Evolutionary conservation across 2,888 invertebrate genomes (phyloP).

Genomic region (Drosophila kuntzei): DNA sequence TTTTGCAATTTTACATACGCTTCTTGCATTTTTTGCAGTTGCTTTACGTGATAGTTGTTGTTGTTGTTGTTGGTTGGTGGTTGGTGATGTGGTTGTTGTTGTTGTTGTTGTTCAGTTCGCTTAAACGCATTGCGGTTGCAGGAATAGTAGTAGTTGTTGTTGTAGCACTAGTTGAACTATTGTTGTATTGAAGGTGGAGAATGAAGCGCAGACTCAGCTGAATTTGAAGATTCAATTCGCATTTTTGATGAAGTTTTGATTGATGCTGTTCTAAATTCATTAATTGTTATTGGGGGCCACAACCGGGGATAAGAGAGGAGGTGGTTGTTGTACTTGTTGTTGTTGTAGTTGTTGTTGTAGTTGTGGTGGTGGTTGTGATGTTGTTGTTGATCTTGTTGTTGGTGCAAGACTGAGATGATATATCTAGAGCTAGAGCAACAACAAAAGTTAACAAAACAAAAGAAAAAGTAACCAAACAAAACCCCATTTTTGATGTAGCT

Average conservation of each 20-base stretch:
- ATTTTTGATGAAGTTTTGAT: constrained; percentile 5
- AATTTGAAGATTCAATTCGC: constrained; percentile 13
- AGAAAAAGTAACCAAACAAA: background rate
- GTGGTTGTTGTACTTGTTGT: background rate
- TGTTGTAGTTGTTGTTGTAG: background rate
- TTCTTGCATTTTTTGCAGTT: constrained; percentile 32
- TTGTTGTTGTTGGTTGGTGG: constrained; percentile 45
- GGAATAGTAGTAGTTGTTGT: constrained; percentile 4
- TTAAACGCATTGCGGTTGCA: constrained; percentile 34
- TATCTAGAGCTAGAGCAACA: constrained; percentile 18
- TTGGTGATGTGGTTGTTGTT: constrained; percentile 40
- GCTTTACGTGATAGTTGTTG: constrained; percentile 44
- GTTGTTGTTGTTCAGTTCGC: constrained; percentile 29
- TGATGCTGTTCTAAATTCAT: constrained; percentile 8
- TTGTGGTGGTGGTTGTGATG: background rate
- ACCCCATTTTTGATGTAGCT: constrained; percentile 18
- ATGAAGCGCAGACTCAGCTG: constrained; percentile 23
- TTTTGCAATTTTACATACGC: constrained; percentile 53
- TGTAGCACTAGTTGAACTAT: constrained; percentile 9
- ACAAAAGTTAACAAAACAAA: constrained; percentile 12
- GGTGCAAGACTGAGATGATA: constrained; percentile 21
- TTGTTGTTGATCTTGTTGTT: background rate
- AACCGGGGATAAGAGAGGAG: constrained; percentile 9
- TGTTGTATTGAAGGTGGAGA: constrained; percentile 15
- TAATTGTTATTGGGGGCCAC: constrained; percentile 7